Percentiles rank a stretch among this genome's conserved stretches.
Conservation (phyloP, 2,797 vertebrate genomes). For the Intellagama lesueurii region DNA sequence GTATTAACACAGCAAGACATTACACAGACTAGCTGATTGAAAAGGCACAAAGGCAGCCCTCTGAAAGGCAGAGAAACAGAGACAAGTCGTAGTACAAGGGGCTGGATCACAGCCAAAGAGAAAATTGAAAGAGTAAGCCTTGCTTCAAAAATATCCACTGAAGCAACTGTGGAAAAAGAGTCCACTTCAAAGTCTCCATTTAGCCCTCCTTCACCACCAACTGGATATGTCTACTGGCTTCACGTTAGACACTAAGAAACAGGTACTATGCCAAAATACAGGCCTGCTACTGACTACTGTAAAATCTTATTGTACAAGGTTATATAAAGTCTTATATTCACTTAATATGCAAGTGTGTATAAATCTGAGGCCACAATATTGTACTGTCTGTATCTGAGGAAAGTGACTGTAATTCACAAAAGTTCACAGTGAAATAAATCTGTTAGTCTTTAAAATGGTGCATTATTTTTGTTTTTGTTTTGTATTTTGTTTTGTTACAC, state of each 20-base stretch:
- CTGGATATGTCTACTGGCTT: background rate
- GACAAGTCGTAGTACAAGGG: rapidly evolving
- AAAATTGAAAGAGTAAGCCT: background rate
- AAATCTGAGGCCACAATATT: no score
- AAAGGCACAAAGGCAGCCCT: background rate
- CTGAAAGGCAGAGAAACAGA: conserved; percentile 2
- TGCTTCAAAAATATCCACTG: conserved; percentile 15
- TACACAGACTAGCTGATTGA: background rate
- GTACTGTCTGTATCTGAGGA: no score
- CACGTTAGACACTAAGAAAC: background rate
- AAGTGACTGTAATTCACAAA: no score
- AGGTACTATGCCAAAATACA: background rate
- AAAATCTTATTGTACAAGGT: background rate
- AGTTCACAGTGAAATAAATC: no score
- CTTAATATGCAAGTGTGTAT: no score
- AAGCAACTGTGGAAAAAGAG: background rate
- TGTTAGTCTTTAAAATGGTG: no score
- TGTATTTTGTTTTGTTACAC: no score
- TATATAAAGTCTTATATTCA: no score
- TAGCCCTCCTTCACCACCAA: background rate
- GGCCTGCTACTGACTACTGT: background rate
- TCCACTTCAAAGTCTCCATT: background rate
- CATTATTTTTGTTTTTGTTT: no score
- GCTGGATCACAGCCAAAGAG: background rate
- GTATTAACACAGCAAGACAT: background rate